A percentile compares a stretch with the other conserved stretches of the same genome.
These are phyloP conservation scores for Papilio glaucus DNA, from an alignment of 1,140 invertebrate genomes.

Conservation along the genomic window DNA sequence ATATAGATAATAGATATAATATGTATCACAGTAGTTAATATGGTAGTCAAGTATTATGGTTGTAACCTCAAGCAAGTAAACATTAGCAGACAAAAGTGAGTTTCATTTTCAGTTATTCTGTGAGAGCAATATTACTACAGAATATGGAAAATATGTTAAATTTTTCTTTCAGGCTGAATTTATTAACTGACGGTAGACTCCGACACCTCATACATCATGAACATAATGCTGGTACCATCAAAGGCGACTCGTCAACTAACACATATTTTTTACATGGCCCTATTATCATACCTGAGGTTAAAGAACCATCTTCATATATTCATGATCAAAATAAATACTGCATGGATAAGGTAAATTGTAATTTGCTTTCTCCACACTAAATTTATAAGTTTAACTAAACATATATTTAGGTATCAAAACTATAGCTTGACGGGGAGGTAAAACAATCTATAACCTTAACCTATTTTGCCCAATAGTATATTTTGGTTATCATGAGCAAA, in stretches of 20 bases:
- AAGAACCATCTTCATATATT: conserved; percentile 86
- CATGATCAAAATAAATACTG: conserved; percentile 90
- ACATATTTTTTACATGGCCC: conserved; percentile 68
- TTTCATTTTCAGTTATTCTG: background rate
- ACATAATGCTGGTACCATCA: conserved; percentile 81
- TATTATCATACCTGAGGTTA: conserved; percentile 77
- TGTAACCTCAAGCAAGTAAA: no score
- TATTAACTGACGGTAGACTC: conserved; percentile 88
- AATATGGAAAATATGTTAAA: conserved; percentile 29
- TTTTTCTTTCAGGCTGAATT: conserved; percentile 80
- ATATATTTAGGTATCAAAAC: no score
- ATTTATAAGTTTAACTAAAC: background rate
- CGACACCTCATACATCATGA: conserved; percentile 87
- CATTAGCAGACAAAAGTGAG: no score
- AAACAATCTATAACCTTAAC: no score
- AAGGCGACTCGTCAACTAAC: conserved; percentile 74
- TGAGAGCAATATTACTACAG: conserved; percentile 10
- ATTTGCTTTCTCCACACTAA: background rate
- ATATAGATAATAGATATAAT: no score
- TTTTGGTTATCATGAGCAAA: no score
- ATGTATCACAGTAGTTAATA: no score
- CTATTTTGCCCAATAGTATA: no score
- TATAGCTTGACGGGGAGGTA: no score
- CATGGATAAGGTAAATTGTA: conserved; percentile 87
- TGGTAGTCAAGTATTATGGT: no score